A percentile compares a stretch with the other conserved stretches of the same genome.
Evolutionary conservation across 1,140 invertebrate species (phyloP).

Genomic region (Diplogasteroides magnus): DNA sequence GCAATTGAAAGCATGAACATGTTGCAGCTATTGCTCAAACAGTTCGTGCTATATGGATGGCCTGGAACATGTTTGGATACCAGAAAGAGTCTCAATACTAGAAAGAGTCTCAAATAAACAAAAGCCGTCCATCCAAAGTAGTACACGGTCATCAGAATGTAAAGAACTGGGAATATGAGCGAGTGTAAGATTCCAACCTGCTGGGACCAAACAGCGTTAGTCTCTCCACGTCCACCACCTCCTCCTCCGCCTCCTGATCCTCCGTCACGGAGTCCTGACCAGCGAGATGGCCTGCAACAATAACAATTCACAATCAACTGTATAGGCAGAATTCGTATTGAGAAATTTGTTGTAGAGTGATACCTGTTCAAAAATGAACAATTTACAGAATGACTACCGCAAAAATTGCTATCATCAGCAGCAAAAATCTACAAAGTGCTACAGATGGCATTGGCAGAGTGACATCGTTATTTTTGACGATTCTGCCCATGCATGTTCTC

Average conservation of each 20-base stretch:
- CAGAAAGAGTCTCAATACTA: neutral
- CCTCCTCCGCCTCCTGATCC: too few species aligned
- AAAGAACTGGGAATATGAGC: neutral
- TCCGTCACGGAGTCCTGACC: too few species aligned
- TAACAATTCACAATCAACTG: too few species aligned
- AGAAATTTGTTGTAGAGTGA: too few species aligned
- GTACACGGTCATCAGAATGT: neutral
- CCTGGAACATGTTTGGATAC: neutral
- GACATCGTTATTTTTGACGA: slow-evolving; percentile 3
- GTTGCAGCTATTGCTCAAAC: slow-evolving; percentile 4
- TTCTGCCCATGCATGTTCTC: slow-evolving; percentile 3
- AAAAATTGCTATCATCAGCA: too few species aligned
- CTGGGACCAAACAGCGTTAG: too few species aligned
- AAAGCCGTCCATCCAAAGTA: neutral
- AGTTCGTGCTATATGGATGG: slow-evolving; percentile 16
- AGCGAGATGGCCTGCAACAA: too few species aligned
- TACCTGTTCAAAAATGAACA: too few species aligned
- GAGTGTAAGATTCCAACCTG: too few species aligned
- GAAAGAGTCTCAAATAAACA: neutral
- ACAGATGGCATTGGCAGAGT: neutral
- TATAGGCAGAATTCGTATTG: too few species aligned
- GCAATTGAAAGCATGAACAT: slow-evolving; percentile 7
- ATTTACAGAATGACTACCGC: too few species aligned
- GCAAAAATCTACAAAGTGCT: neutral
- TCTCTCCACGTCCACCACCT: too few species aligned